Percentiles rank a stretch among this genome's conserved stretches.
Conservation (phyloP, 1,140 invertebrate genomes). For the Prorops nasuta region DNA sequence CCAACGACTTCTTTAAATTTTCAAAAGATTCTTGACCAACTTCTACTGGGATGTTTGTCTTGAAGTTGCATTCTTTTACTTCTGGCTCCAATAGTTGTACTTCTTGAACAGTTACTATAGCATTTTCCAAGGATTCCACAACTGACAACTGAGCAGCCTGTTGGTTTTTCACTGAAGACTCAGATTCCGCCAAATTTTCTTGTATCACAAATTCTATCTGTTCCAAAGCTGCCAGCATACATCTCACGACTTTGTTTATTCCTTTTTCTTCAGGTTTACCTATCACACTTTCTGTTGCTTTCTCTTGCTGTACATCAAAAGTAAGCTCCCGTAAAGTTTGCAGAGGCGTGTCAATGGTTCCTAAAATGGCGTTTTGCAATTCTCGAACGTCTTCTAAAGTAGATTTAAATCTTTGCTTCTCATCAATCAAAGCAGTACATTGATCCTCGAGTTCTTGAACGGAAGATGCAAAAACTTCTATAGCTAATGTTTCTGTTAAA, state of each 20-base stretch:
- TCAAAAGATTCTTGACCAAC: neutral
- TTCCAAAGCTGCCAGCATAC: too few species aligned
- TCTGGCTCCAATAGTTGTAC: neutral
- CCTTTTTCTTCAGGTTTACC: too few species aligned
- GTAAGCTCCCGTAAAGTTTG: neutral
- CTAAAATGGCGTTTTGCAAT: neutral
- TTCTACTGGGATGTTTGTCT: neutral
- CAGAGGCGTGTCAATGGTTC: neutral
- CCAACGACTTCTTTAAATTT: too few species aligned
- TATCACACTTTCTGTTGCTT: too few species aligned
- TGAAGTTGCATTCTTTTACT: neutral
- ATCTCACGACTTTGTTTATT: too few species aligned
- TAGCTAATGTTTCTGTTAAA: neutral
- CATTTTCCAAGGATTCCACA: neutral
- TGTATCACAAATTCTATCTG: too few species aligned
- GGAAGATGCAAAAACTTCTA: neutral
- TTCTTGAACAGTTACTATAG: neutral
- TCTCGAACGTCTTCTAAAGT: neutral
- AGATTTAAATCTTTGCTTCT: neutral
- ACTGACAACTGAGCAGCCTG: too few species aligned
- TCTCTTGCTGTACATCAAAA: too few species aligned
- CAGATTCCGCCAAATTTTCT: too few species aligned
- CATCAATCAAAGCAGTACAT: neutral
- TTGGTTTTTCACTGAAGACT: too few species aligned
- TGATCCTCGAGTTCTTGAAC: neutral